phyloP scores from a whole-genome alignment of 2,797 vertebrate species.

The Aphelocoma californica region DNA sequence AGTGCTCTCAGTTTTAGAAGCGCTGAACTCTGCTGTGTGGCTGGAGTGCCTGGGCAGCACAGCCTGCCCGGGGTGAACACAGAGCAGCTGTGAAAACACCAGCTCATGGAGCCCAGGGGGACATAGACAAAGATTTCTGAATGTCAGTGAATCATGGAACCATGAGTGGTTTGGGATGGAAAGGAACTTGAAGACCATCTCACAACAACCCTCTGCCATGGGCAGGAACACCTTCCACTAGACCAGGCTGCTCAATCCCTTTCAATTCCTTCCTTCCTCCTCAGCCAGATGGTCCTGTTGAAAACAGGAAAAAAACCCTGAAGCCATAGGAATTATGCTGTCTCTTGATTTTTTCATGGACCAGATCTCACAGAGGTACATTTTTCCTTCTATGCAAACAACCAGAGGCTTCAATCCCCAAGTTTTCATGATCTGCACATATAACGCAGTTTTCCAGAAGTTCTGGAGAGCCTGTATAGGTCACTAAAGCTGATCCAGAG shows the following conservation, averaged over 20 bases:
- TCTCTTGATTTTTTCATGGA: background rate
- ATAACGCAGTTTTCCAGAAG: background rate
- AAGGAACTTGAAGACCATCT: background rate
- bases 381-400: background rate
- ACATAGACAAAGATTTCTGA: background rate
- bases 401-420: background rate
- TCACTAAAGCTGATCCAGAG: background rate
- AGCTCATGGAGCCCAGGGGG: background rate
- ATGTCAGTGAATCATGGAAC: background rate
- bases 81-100: background rate
- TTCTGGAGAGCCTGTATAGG: accelerated
- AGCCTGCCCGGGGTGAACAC: background rate
- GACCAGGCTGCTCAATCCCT: background rate
- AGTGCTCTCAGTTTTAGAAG: background rate
- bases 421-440: background rate
- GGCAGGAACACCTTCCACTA: background rate
- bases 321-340: background rate
- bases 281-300: background rate
- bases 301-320: background rate
- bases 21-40: background rate
- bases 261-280: background rate
- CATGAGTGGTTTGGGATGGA: background rate
- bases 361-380: background rate
- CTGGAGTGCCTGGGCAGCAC: background rate
- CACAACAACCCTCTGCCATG: background rate